Evolutionary conservation across 2,797 vertebrate species (phyloP).

Genomic region (Chrysocyon brachyurus): DNA sequence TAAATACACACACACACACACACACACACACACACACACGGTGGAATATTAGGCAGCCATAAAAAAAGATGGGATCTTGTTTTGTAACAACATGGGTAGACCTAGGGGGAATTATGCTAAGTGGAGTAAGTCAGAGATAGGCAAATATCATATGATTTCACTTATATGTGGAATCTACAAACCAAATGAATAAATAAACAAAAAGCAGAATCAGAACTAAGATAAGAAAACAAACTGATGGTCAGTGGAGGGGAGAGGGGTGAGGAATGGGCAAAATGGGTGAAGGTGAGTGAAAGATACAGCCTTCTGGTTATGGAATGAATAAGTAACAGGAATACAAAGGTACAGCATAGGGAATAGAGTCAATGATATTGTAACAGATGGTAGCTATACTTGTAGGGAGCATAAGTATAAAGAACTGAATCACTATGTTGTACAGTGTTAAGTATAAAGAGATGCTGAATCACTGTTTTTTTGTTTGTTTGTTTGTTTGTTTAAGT

Average conservation of each 20-base stretch:
- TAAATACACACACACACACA: neutral
- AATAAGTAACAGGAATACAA: neutral
- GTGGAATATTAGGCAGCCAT: neutral
- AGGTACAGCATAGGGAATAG: neutral
- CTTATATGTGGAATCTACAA: neutral
- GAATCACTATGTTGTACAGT: neutral
- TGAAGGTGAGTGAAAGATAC: neutral
- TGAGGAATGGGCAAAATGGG: neutral
- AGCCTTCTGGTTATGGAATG: neutral
- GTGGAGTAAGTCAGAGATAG: neutral
- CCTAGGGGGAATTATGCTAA: no score
- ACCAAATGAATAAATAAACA: neutral
- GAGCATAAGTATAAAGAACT: neutral
- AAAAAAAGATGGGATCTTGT: neutral
- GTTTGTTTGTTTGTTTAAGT: neutral
- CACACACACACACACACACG: neutral
- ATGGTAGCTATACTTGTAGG: neutral
- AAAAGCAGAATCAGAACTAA: neutral
- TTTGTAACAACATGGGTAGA: neutral
- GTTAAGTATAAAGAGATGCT: neutral
- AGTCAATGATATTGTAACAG: neutral
- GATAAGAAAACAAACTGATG: neutral
- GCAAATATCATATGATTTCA: neutral
- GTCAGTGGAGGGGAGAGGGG: neutral
- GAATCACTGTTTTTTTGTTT: neutral